phyloP scores from a whole-genome alignment of 2,888 invertebrate species.

The Orgyia antiqua region DNA sequence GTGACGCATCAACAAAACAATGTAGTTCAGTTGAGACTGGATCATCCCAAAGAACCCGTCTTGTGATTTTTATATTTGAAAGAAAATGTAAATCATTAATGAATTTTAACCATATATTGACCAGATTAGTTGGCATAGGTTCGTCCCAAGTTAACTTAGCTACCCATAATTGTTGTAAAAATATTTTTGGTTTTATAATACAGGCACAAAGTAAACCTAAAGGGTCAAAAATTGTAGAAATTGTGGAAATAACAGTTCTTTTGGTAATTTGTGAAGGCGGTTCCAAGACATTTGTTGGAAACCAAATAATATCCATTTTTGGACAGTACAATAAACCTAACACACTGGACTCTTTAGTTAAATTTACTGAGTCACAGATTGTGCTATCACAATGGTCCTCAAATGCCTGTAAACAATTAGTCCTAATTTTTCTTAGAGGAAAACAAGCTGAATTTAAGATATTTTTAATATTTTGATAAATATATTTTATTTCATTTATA shows the following conservation, averaged over 20 bases:
- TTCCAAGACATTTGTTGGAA: no score
- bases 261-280: constrained; percentile 16
- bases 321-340: neutral
- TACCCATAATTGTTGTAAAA: no score
- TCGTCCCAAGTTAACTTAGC: no score
- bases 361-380: neutral
- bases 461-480: constrained; percentile 4
- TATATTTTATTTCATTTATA: constrained; percentile 5
- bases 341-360: neutral
- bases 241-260: no score
- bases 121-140: no score
- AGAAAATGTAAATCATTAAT: no score
- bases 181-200: no score
- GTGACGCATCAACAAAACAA: neutral
- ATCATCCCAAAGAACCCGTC: neutral
- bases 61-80: no score
- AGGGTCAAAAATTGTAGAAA: no score
- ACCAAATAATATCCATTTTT: neutral
- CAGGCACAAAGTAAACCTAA: no score
- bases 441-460: constrained; percentile 6
- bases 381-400: neutral
- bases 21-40: neutral
- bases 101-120: no score
- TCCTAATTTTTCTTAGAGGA: neutral
- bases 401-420: neutral